Evolutionary conservation across 2,888 invertebrate genomes (phyloP), one percentile per base, ranked within the genome.

Genomic region (Automeris io): DNA sequence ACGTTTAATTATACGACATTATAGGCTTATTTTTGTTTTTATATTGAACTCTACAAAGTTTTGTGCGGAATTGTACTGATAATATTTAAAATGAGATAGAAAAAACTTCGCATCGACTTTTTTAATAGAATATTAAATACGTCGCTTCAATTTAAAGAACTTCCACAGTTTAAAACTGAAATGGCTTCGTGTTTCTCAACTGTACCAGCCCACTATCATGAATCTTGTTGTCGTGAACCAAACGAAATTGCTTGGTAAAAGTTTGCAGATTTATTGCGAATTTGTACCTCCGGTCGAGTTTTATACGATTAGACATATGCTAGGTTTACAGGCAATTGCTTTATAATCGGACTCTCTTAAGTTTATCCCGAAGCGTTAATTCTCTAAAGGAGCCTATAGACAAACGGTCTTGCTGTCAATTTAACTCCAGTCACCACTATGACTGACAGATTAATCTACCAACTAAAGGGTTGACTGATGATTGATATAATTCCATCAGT

Each of bases 211-310:
- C 54, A 51, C 59, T 53, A 62, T 64, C 72, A 70, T 77, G 77
- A 76, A 80, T 78, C 78, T 77, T 74, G 66, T 62, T 65, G 70
- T 63, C 60, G 71, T 70, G 71, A 74, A 75, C 73, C 69, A 67
- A 55, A 71, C 79, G 79, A 80, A 78, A 80, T 80, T 78, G 79
- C 79, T 73, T 68, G 74, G 75, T 77, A 79, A 80, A 78, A 80
- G 75, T 80, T 79, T 64, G 58, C 59, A 68, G 73, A 80, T 80
- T 82, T 82, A 83, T 82, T 60, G 73, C 73, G 65, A 67, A 72
- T 73, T 73, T 69, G 66, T 70, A 66, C 61, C 62, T 61, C 53
- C 53, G 52, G 51, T 45, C 41, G 50, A 47, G 48, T 49, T 54
- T 45, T 40, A 47, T 50, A 54, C 41, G 56, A 62, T 62, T 60